Conservation (phyloP, 2,888 invertebrate species). For the Heliothis peltigera region DNA sequence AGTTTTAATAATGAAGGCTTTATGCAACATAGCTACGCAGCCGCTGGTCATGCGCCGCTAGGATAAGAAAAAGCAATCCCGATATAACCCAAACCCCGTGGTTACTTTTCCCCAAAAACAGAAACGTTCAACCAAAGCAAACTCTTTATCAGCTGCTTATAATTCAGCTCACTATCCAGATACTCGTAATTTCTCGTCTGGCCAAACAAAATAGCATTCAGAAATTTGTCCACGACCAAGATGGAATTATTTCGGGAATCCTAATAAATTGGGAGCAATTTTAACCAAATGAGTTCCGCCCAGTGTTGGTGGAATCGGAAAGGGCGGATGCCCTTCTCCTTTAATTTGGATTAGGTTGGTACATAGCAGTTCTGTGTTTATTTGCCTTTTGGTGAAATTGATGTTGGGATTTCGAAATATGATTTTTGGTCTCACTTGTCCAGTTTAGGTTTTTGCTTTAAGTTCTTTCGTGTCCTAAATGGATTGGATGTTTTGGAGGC, state of each 20-base stretch:
- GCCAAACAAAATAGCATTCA: conserved; percentile 50
- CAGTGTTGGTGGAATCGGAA: conserved; percentile 68
- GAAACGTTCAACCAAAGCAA: conserved; percentile 17
- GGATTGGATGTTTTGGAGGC: no score
- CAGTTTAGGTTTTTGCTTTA: no score
- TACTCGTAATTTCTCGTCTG: conserved; percentile 42
- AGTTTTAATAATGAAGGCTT: no score
- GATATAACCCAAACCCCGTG: background rate
- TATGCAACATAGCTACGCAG: no score
- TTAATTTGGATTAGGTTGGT: conserved; percentile 74
- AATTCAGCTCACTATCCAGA: conserved; percentile 29
- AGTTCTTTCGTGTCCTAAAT: no score
- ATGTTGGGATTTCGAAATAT: background rate
- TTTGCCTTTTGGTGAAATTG: conserved; percentile 26
- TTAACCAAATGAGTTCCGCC: conserved; percentile 79
- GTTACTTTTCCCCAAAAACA: background rate
- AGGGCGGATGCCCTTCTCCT: conserved; percentile 67
- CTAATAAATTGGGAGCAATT: conserved; percentile 82
- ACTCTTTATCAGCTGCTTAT: conserved; percentile 24
- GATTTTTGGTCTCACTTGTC: no score
- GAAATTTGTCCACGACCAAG: conserved; percentile 58
- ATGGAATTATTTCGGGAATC: conserved; percentile 78
- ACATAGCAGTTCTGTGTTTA: conserved; percentile 62
- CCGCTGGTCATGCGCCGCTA: no score
- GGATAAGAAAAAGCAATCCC: no score